These are phyloP conservation scores for Sinhomidia bicolor DNA, from an alignment of 2,888 invertebrate genomes.

Conservation along the genomic window DNA sequence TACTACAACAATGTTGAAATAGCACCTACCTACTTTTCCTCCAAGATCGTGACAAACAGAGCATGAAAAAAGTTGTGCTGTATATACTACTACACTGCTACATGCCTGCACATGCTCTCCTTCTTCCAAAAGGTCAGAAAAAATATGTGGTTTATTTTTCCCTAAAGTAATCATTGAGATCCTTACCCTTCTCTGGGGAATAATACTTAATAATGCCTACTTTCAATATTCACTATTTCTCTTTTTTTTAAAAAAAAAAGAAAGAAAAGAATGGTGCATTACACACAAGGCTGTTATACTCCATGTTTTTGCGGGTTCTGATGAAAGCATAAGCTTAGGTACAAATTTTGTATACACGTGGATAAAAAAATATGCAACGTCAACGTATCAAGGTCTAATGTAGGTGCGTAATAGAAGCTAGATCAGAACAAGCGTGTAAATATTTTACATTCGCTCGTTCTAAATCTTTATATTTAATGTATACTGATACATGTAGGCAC, in stretches of 20 bases:
- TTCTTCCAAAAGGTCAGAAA: neutral
- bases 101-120: neutral
- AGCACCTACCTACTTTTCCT: neutral
- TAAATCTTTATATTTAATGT: too few species aligned
- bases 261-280: slow-evolving; percentile 31
- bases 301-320: neutral
- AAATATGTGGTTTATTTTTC: slow-evolving; percentile 57
- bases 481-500: too few species aligned
- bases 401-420: too few species aligned
- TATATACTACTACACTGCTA: too few species aligned
- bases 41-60: neutral
- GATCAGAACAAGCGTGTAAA: too few species aligned
- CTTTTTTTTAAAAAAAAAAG: too few species aligned
- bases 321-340: neutral
- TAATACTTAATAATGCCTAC: slow-evolving; percentile 31
- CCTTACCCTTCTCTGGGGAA: slow-evolving; percentile 57
- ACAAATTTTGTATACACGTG: too few species aligned
- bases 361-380: too few species aligned
- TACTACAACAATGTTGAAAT: neutral
- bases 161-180: slow-evolving; percentile 61
- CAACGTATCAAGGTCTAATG: too few species aligned
- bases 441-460: too few species aligned
- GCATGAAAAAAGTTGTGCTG: neutral
- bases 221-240: slow-evolving; percentile 62
- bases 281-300: neutral